Evolutionary conservation across 1,140 invertebrate species (phyloP).

Genomic region (Heliconius himera): DNA sequence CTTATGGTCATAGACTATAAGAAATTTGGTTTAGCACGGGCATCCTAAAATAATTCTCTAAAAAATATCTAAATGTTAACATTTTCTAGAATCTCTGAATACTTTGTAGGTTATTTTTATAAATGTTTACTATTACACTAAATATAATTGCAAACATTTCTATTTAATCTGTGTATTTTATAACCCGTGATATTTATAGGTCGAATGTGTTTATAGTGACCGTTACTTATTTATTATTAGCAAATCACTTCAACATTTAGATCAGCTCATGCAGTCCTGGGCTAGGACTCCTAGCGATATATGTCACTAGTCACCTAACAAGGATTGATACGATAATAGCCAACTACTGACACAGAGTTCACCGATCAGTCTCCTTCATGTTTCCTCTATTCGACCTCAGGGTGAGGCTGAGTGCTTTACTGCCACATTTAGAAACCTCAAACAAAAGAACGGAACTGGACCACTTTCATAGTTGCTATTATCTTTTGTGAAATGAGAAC

Average conservation of each 20-base stretch:
- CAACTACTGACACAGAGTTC: not conserved
- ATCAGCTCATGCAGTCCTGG: not conserved
- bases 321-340: not conserved
- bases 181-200: not conserved
- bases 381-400: constrained; percentile 7
- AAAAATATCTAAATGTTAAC: too few species aligned
- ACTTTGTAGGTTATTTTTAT: not conserved
- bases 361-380: not conserved
- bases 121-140: not conserved
- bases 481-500: not conserved
- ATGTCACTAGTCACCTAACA: not conserved
- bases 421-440: not conserved
- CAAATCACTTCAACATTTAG: not conserved
- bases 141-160: not conserved
- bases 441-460: not conserved
- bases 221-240: not conserved
- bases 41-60: not conserved
- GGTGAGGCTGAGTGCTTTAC: not conserved
- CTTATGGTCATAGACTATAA: too few species aligned
- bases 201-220: not conserved
- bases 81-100: not conserved
- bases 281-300: not conserved
- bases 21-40: too few species aligned
- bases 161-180: not conserved
- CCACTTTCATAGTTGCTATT: not conserved